A percentile compares a stretch with the other conserved stretches of the same genome.
Evolutionary conservation across 2,888 invertebrate species (phyloP).

Genomic region (Mimas tiliae): DNA sequence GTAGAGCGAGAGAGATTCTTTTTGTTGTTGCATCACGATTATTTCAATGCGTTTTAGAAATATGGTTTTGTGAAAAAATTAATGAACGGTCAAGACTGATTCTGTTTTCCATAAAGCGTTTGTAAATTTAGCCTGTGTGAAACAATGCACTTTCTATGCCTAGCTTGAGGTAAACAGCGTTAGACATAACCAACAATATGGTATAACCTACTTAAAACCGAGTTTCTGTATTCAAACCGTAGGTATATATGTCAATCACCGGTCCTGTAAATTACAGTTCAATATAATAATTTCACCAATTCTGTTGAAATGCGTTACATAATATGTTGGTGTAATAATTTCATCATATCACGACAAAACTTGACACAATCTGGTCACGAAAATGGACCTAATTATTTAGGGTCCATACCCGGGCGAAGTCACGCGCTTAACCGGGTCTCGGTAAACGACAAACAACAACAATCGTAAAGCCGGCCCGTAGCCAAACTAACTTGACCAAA

Average conservation of each 20-base stretch:
- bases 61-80: constrained; percentile 4
- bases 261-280: too few species aligned
- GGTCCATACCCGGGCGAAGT: not conserved
- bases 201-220: too few species aligned
- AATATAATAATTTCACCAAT: too few species aligned
- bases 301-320: too few species aligned
- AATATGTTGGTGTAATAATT: too few species aligned
- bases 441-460: constrained; percentile 21
- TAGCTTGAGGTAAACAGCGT: too few species aligned
- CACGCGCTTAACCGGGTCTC: constrained; percentile 4
- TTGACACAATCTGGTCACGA: not conserved
- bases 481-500: constrained; percentile 68
- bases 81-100: constrained; percentile 10
- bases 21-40: constrained; percentile 23
- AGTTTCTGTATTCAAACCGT: too few species aligned
- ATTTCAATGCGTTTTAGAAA: constrained; percentile 14
- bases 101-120: not conserved
- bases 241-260: too few species aligned
- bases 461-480: constrained; percentile 20
- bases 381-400: not conserved
- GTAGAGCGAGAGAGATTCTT: constrained; percentile 46
- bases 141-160: not conserved
- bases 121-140: not conserved
- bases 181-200: too few species aligned
- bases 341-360: not conserved